A percentile compares a stretch with the other conserved stretches of the same genome.
These are phyloP conservation scores for Peromyscus polionotus DNA, from an alignment of 2,113 vertebrate genomes.

Conservation along the genomic window DNA sequence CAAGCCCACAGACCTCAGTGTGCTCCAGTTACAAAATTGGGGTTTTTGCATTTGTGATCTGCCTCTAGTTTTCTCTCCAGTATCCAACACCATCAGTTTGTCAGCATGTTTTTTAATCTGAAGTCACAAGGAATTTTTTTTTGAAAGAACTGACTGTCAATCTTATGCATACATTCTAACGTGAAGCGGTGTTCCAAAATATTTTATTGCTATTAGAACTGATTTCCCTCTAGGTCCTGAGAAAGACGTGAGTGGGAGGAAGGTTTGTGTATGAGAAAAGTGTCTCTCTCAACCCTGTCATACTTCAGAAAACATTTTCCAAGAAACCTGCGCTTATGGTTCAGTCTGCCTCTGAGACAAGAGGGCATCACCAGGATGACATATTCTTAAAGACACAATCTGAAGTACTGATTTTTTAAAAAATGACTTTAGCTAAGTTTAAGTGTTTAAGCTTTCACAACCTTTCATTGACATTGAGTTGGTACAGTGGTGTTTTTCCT, in stretches of 20 bases:
- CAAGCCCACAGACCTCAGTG: conserved; percentile 25
- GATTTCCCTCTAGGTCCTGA: neutral
- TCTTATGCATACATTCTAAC: neutral
- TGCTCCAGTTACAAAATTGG: neutral
- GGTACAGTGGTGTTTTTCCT: neutral
- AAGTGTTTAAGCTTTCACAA: conserved; percentile 62
- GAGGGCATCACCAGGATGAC: conserved; percentile 32
- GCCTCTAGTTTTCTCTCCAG: neutral
- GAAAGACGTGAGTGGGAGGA: conserved; percentile 35
- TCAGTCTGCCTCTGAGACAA: conserved; percentile 51
- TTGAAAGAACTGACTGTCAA: neutral
- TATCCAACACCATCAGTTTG: neutral
- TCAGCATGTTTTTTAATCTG: conserved; percentile 43
- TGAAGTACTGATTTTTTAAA: conserved; percentile 27
- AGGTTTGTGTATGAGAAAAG: conserved; percentile 42
- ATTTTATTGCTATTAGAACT: conserved; percentile 38
- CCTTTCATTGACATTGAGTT: neutral
- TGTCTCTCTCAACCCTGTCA: conserved; percentile 8
- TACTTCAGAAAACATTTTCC: conserved; percentile 38
- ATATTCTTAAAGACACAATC: conserved; percentile 59
- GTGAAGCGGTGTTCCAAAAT: neutral
- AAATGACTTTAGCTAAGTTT: conserved; percentile 31
- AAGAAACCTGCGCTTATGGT: conserved; percentile 24
- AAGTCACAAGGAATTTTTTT: neutral
- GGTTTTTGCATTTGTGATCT: neutral